A percentile compares a stretch with the other conserved stretches of the same genome.
These are phyloP conservation scores for Vanessa atalanta DNA, from an alignment of 1,140 invertebrate genomes.

Conservation along the genomic window DNA sequence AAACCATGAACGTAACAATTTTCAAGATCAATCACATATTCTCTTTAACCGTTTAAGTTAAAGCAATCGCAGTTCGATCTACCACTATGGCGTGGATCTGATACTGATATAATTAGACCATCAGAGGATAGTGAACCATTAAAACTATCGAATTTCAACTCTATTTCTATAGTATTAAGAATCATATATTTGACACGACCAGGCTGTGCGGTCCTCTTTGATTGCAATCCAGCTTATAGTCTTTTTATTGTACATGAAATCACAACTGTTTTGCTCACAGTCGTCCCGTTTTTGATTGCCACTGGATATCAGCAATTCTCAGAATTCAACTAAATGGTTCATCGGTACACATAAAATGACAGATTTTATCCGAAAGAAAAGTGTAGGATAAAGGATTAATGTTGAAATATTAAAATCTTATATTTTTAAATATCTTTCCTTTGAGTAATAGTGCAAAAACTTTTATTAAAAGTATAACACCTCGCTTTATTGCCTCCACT, in stretches of 20 bases:
- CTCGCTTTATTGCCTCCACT: too few species aligned
- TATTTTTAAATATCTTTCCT: too few species aligned
- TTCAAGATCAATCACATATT: neutral
- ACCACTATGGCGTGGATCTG: neutral
- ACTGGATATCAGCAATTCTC: conserved; percentile 19
- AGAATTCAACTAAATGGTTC: conserved; percentile 9
- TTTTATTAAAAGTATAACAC: too few species aligned
- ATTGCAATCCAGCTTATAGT: conserved; percentile 30
- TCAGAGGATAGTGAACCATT: neutral
- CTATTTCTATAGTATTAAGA: neutral
- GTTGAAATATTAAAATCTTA: too few species aligned
- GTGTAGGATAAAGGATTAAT: too few species aligned
- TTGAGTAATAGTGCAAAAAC: too few species aligned
- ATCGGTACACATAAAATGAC: neutral
- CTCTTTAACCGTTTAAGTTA: neutral
- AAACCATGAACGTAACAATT: too few species aligned
- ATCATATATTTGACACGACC: neutral
- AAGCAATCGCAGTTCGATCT: neutral
- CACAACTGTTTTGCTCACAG: conserved; percentile 30
- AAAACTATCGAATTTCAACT: neutral
- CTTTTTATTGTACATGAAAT: conserved; percentile 41
- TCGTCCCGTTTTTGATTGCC: conserved; percentile 34
- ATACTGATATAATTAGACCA: conserved; percentile 7
- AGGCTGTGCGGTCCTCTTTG: conserved; percentile 11
- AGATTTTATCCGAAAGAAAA: too few species aligned